Conservation (phyloP, 2,113 vertebrate genomes). For the Numenius arquata region DNA sequence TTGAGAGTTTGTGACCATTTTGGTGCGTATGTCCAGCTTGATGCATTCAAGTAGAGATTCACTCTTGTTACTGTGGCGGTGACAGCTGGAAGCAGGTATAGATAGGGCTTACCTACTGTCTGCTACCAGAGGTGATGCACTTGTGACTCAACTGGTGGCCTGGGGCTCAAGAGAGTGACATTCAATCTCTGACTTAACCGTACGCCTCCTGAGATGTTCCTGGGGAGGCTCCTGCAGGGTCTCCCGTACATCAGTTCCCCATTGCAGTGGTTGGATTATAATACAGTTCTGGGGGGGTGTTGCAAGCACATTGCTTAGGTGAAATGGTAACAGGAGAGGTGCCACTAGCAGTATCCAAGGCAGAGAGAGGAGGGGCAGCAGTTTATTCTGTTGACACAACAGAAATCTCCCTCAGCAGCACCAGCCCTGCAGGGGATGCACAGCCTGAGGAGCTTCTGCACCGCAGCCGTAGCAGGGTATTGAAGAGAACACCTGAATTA, state of each 20-base stretch:
- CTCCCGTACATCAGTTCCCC: not conserved
- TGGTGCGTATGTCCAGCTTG: accelerated
- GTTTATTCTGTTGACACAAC: not conserved
- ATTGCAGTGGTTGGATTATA: not conserved
- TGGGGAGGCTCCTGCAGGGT: not conserved
- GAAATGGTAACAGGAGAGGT: not conserved
- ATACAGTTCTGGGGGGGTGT: not conserved
- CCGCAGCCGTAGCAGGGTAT: not conserved
- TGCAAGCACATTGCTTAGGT: not conserved
- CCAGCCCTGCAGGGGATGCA: not conserved
- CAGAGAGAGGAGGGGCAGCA: not conserved
- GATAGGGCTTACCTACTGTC: not conserved
- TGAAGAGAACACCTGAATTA: not conserved
- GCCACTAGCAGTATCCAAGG: not conserved
- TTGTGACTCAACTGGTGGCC: not conserved
- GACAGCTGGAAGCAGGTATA: not conserved
- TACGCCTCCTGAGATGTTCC: not conserved
- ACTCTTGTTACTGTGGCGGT: accelerated
- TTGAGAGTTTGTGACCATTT: not conserved
- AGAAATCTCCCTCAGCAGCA: not conserved
- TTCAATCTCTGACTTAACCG: not conserved
- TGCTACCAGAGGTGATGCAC: not conserved
- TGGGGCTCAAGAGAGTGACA: not conserved
- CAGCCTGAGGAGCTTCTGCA: not conserved
- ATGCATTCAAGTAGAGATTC: not conserved